Percentiles rank a stretch among this genome's conserved stretches.
phyloP scores from a whole-genome alignment of 2,113 vertebrate species.

The Gallinago paraguaiae region DNA sequence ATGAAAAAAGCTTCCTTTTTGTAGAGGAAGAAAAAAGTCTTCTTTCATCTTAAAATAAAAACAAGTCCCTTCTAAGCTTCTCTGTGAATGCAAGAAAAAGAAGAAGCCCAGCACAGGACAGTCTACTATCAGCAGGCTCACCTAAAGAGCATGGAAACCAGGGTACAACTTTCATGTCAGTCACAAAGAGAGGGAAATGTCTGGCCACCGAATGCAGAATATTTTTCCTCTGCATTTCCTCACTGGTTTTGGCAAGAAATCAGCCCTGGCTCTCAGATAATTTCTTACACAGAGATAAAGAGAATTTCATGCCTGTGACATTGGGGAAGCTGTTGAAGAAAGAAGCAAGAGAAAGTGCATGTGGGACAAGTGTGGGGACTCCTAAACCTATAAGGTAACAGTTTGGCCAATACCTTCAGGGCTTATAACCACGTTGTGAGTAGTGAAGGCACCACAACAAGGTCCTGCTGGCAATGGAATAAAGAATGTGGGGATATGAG shows the following conservation, averaged over 20 bases:
- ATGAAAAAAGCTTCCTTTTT: neutral
- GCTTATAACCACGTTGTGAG: neutral
- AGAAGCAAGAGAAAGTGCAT: neutral
- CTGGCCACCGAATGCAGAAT: neutral
- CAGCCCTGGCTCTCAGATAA: neutral
- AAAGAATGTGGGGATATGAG: neutral
- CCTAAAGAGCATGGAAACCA: neutral
- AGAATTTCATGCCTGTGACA: neutral
- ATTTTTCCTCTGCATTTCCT: neutral
- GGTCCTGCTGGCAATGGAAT: neutral
- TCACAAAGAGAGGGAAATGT: neutral
- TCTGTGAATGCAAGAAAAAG: neutral
- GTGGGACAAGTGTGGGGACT: neutral
- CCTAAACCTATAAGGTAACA: neutral
- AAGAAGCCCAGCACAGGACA: neutral
- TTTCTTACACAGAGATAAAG: neutral
- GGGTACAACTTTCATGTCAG: neutral
- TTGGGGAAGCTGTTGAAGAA: neutral
- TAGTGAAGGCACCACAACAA: neutral
- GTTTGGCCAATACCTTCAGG: neutral
- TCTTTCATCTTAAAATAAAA: neutral
- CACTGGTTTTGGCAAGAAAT: neutral
- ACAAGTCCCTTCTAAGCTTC: neutral
- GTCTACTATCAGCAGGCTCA: neutral
- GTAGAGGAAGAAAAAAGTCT: neutral